These are phyloP conservation scores for Drosophila kokeensis DNA, from an alignment of 2,888 invertebrate species.

Conservation along the genomic window DNA sequence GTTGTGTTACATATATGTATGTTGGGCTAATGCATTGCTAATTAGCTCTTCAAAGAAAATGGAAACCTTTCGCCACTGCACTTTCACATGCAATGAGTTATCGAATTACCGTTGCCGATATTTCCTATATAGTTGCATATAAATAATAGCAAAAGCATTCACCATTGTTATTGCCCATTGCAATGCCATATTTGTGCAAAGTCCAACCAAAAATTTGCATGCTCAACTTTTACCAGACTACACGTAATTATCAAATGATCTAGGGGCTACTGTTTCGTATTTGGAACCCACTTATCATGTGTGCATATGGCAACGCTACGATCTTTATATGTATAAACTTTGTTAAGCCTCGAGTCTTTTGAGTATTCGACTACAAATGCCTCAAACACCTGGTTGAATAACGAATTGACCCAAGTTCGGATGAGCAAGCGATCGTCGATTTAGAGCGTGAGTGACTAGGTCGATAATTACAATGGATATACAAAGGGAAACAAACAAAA, in stretches of 20 bases:
- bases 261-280: conserved; percentile 9
- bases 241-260: conserved; percentile 34
- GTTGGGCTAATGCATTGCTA: conserved; percentile 51
- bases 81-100: conserved; percentile 72
- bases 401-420: conserved; percentile 5
- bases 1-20: conserved; percentile 9
- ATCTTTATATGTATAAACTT: not conserved
- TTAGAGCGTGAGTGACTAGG: conserved; percentile 9
- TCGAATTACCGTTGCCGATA: conserved; percentile 54
- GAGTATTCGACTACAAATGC: not conserved
- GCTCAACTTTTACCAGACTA: conserved; percentile 39
- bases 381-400: conserved; percentile 9
- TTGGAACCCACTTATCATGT: not conserved
- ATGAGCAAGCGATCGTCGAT: conserved; percentile 10
- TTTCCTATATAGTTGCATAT: conserved; percentile 62
- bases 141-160: conserved; percentile 71
- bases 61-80: conserved; percentile 72
- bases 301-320: not conserved
- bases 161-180: conserved; percentile 67
- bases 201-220: conserved; percentile 39
- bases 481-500: not conserved
- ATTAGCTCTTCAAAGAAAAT: conserved; percentile 45
- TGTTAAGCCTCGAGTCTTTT: not conserved
- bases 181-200: conserved; percentile 63
- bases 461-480: conserved; percentile 9